Base-by-base conservation (phyloP, 2,888 invertebrate genomes). In the Notocelia uddmanniana region DNA sequence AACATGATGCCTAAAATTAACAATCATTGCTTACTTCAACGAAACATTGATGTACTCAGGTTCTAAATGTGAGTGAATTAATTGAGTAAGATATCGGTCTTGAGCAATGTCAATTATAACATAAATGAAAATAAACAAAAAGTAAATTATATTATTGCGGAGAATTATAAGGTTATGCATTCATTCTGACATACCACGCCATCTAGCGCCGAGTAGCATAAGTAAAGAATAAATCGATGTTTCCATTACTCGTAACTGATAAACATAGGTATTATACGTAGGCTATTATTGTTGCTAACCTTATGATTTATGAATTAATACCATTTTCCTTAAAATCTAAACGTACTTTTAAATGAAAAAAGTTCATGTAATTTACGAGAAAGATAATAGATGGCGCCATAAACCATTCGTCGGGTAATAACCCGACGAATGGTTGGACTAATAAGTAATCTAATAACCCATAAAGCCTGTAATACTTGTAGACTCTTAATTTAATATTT, bases 181-280 rank as follows among this genome's bases (percentile, higher is more conserved):
- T 26, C 11, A 26, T 26, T 15, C 13, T 23, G 13, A 68, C 74
- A 54, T 11, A 13, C 5, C 10, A 5, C 79, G 91, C 87, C 91
- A 91, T 90, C 92, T 92, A 83, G 81, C 76, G 85, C 60, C 73
- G 88, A 90, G 89, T 92, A 91, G 93, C 86, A 34, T 48, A 79
- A 88, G 77, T 76, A 58, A 9, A 3, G 8, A 9, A n/a, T 6
- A 68, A 62, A 50, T 68, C 72, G 13, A 72, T 72, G 45, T 10
- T 2, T 8, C 5, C 11, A 8, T 10, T 26, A n/a, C 19, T 23
- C 2, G 9, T 5, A 26, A 45, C n/a, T n/a, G 50, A 18, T 26
- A 60, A 8, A 41, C 3, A 9, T 41, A 10, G 23, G 10, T n/a
- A 18, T 10, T 26, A 26, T 26, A 10, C 26, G 1, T 0, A 26